phyloP scores from a whole-genome alignment of 2,113 vertebrate genomes.

The Coreoperca whiteheadi region DNA sequence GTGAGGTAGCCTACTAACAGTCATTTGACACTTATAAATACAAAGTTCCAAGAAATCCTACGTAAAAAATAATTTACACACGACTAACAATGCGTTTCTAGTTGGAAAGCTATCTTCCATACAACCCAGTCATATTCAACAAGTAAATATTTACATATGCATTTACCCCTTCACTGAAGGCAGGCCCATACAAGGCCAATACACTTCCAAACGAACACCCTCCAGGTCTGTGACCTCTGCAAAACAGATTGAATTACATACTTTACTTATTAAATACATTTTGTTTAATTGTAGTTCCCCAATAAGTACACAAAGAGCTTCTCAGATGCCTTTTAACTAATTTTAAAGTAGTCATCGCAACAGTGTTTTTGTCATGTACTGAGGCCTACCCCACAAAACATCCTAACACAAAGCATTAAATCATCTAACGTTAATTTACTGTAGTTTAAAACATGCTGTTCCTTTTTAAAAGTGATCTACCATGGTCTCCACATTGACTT shows the following conservation, averaged over 20 bases:
- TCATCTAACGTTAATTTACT: too few species aligned
- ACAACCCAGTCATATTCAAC: constrained; percentile 73
- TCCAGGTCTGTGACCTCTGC: constrained; percentile 37
- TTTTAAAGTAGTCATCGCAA: constrained; percentile 32
- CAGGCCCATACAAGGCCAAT: constrained; percentile 24
- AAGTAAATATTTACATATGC: constrained; percentile 74
- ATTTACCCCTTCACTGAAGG: constrained; percentile 80
- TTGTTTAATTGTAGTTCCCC: constrained; percentile 31
- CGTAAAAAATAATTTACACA: constrained; percentile 69
- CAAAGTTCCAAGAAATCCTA: constrained; percentile 47
- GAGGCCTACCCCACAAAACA: constrained; percentile 34
- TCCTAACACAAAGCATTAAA: constrained; percentile 36
- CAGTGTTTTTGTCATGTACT: constrained; percentile 21
- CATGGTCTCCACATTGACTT: constrained; percentile 95
- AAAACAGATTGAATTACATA: constrained; percentile 51
- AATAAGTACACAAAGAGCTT: constrained; percentile 66
- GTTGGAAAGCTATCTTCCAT: constrained; percentile 49
- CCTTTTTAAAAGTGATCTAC: constrained; percentile 76
- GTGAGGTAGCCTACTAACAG: constrained; percentile 47
- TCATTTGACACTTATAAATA: constrained; percentile 66
- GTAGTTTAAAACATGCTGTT: constrained; percentile 7
- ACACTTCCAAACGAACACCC: constrained; percentile 37
- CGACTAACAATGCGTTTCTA: constrained; percentile 38
- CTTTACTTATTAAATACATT: constrained; percentile 64
- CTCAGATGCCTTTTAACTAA: constrained; percentile 38